Base-by-base conservation (phyloP, 2,888 invertebrate genomes). In the Octodonta nipae region DNA sequence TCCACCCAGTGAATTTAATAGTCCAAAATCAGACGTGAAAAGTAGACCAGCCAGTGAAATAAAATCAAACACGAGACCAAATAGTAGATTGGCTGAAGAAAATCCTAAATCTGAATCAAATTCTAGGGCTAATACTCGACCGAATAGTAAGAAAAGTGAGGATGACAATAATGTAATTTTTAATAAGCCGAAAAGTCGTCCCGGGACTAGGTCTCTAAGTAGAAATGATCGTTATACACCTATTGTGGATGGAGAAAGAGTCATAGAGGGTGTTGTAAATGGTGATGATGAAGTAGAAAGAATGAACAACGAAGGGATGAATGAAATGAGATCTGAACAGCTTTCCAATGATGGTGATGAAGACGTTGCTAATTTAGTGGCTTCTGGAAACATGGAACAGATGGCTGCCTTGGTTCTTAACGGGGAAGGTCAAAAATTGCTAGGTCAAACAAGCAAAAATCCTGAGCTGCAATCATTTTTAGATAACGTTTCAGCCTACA, bases 361-460 rank as follows among this genome's bases (percentile, higher is more conserved):
- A 44, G 67, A 69, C 10, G 69, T 82, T 24, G 66, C 71, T 34
- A 67, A 70, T 42, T 66, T 83, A 44, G 72, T 84, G 31, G 73
- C 74, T 47, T 66, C 69, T 41, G 78, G 85, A 5, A 87, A 87
- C 54, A 80, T 92, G 78, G 89, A 88, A 56, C 81, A 85, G 64
- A 65, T 93, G 50, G 92, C 92, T 14, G 75, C 83, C 31, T 65
- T 92, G 48, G 88, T 93, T 8, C 66, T 93, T 13, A 84, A 83
- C 47, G 92, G 92, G 3, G 82, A 89, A 53, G 92, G 92, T 0
- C 67, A 79, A 41, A 71, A 77, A 62, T 64, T 87, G 49, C 61
- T 81, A 50, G 74, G 83, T 35, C 68, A 77, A 46, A 67, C 69
- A 49, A 75, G 83, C 34, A 63, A 68, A 39, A 82, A 85, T 59